Evolutionary conservation across 2,113 vertebrate species (phyloP).

Genomic region (Chiloscyllium plagiosum): DNA sequence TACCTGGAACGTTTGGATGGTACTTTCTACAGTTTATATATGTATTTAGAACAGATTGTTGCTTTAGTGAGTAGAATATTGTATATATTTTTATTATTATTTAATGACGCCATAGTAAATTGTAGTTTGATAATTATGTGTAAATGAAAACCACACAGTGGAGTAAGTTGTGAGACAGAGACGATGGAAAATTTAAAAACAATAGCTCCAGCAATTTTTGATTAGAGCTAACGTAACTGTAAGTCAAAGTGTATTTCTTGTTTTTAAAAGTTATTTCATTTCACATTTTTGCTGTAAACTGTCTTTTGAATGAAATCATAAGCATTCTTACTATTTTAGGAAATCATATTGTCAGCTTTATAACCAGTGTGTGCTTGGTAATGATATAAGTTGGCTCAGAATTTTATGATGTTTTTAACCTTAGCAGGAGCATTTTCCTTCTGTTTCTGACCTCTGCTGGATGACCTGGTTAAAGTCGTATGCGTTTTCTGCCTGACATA

Average conservation of each 20-base stretch:
- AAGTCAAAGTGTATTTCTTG: not conserved
- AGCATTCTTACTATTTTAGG: not conserved
- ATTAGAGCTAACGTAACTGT: not conserved
- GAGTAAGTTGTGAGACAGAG: not conserved
- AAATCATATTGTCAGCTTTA: not conserved
- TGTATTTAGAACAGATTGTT: not conserved
- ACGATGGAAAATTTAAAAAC: not conserved
- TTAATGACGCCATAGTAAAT: not conserved
- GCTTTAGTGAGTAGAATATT: not conserved
- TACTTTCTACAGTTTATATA: slow-evolving; percentile 16
- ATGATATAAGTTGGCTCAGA: not conserved
- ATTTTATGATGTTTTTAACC: not conserved
- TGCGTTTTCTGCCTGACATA: not conserved
- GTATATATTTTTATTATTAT: not conserved
- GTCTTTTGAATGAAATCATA: not conserved
- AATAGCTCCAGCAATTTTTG: not conserved
- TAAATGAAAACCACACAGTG: not conserved
- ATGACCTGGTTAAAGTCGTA: not conserved
- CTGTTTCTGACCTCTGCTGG: not conserved
- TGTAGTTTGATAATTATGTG: not conserved
- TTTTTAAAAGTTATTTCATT: not conserved
- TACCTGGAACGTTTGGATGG: not conserved
- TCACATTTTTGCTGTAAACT: not conserved
- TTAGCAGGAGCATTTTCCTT: not conserved
- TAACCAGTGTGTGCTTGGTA: not conserved